phyloP scores from a whole-genome alignment of 2,888 invertebrate species.

The Parthenolecanium corni region DNA sequence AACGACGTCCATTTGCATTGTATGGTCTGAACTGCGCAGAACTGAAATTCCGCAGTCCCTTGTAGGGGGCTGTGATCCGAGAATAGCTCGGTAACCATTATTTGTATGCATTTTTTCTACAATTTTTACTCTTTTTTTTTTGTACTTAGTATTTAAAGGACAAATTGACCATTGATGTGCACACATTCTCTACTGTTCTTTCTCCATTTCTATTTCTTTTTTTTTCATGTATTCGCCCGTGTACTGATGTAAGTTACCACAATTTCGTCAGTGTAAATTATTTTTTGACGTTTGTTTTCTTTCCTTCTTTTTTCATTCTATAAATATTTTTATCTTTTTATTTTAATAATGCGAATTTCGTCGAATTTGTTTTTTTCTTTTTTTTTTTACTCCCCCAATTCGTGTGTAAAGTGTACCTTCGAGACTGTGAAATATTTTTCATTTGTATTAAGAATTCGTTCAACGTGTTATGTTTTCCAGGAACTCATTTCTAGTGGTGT shows the following conservation, averaged over 20 bases:
- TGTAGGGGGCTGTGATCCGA: not conserved
- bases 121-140: not conserved
- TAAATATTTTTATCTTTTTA: not conserved
- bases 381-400: constrained; percentile 5
- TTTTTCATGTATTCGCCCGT: constrained; percentile 1
- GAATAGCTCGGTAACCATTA: not conserved
- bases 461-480: not conserved
- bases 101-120: not conserved
- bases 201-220: not conserved
- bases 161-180: no score
- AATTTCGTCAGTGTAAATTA: not conserved
- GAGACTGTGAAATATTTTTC: not conserved
- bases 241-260: constrained; percentile 26
- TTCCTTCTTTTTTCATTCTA: not conserved
- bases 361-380: not conserved
- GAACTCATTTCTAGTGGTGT: not conserved
- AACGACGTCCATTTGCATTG: no score
- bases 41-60: no score
- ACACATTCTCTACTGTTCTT: not conserved
- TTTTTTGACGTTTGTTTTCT: not conserved
- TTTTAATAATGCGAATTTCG: not conserved
- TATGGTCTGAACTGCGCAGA: no score
- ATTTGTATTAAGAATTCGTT: not conserved
- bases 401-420: not conserved
- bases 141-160: not conserved